Base-by-base conservation (phyloP, 2,797 vertebrate genomes). In the Platyrinchus mystaceus region DNA sequence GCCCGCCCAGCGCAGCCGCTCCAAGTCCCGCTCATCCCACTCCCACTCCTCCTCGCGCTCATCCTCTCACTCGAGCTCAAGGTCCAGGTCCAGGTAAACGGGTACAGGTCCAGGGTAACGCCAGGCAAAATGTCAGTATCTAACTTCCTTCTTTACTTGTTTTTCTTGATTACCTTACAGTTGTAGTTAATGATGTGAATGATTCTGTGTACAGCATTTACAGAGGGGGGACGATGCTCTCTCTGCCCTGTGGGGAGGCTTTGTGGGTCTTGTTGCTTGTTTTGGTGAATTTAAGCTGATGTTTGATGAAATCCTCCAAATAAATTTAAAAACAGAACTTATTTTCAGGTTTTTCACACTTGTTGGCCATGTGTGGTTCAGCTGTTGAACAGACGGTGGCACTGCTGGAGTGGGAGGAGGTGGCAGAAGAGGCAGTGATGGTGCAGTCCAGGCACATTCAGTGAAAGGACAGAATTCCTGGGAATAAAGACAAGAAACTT, bases 1-100 rank as follows among this genome's bases (percentile, higher is more conserved):
- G 87, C 10, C 97, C 91, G 98, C 97, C 91, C 98, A 98, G 96
- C 98, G 98, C 95, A 99, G 99, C 96, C 98, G 84, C 43, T 99
- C 98, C 83, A 98, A 98, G 90, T 98, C 99, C 6, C 98, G 98
- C 63, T 99, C 99, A n/a, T 99, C 99, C 67, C 97, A 90, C 91
- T 98, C 98, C 34, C 98, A 97, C 67, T 99, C 99, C 39, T 99
- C 99, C 84, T 99, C 99, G 16, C 99, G 97, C 96, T 99, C 98
- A 84, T 98, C 99, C 90, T 99, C 99, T 97, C 99, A 98, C 96
- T 99, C 99, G 97, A 99, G 99, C 98, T 99, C 99, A 97, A 99
- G 99, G 99, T 99, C 99, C 97, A 99, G 99, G 99, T 99, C 99
- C 99, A 99, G 99, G 99, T 99, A 99, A 99, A 99, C 98, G 99